Conservation (phyloP, 2,113 vertebrate species). For the Amia ocellicauda region DNA sequence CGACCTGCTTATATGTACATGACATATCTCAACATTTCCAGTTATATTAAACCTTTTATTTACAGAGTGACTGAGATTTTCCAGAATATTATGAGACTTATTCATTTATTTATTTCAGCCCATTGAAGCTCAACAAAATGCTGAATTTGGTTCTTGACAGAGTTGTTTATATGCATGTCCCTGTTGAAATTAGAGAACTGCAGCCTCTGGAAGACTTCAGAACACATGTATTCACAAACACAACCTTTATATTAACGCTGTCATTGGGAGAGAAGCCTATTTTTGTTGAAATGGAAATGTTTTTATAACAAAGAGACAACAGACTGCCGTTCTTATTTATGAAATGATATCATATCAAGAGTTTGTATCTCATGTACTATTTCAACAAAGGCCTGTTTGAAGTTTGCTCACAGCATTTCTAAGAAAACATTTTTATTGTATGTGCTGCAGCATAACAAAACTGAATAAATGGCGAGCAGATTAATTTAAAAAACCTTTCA, state of each 20-base stretch:
- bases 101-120: too few species aligned
- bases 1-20: too few species aligned
- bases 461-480: neutral
- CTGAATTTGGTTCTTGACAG: too few species aligned
- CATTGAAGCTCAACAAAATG: too few species aligned
- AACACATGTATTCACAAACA: too few species aligned
- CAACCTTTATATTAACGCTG: neutral
- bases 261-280: neutral
- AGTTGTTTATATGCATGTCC: too few species aligned
- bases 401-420: neutral
- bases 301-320: neutral
- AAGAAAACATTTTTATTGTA: neutral
- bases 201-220: too few species aligned
- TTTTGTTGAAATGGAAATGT: neutral
- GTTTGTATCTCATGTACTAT: neutral
- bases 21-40: too few species aligned
- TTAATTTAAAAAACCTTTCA: neutral
- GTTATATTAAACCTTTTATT: too few species aligned
- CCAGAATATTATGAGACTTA: too few species aligned
- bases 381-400: neutral
- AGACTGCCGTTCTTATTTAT: neutral
- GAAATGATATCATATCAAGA: neutral
- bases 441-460: slow-evolving; percentile 4
- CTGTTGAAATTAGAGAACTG: too few species aligned
- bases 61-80: too few species aligned